Conservation (phyloP, 53 echinoderm and acorn worm genomes). For the Crossaster papposus region DNA sequence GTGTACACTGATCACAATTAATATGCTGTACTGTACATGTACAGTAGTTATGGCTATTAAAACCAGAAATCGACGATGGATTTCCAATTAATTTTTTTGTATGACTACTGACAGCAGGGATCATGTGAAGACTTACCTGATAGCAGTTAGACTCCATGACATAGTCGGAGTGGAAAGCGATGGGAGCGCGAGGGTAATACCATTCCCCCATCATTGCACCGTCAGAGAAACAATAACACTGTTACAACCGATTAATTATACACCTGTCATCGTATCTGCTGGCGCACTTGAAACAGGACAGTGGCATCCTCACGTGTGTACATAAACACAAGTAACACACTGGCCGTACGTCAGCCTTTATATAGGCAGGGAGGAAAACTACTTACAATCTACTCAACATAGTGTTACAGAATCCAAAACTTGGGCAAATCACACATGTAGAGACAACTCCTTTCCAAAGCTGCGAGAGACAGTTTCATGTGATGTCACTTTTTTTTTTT, state of each 20-base stretch:
- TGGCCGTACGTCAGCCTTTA: constrained; percentile 29
- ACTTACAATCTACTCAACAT: constrained; percentile 28
- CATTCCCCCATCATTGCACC: constrained; percentile 61
- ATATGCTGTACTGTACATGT: not conserved
- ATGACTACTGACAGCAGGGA: not conserved
- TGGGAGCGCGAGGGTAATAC: constrained; percentile 48
- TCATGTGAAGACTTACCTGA: constrained; percentile 32
- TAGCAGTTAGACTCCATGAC: constrained; percentile 45
- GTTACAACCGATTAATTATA: constrained; percentile 51
- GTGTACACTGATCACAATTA: not conserved
- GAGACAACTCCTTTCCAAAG: no score
- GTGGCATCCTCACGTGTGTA: constrained; percentile 60
- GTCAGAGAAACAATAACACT: constrained; percentile 51
- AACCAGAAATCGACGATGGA: not conserved
- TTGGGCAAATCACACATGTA: constrained; percentile 53
- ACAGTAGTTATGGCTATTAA: not conserved
- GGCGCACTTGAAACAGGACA: constrained; percentile 48
- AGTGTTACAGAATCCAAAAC: constrained; percentile 42
- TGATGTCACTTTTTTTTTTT: constrained; percentile 58
- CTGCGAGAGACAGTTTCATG: constrained; percentile 35
- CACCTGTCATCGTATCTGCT: constrained; percentile 52
- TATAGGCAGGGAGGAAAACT: constrained; percentile 18
- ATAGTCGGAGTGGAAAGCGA: constrained; percentile 42
- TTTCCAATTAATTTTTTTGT: not conserved
- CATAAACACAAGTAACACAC: constrained; percentile 50